Base-by-base conservation (phyloP, 92 coral and sea anemone species). In the Paragorgia papillata region DNA sequence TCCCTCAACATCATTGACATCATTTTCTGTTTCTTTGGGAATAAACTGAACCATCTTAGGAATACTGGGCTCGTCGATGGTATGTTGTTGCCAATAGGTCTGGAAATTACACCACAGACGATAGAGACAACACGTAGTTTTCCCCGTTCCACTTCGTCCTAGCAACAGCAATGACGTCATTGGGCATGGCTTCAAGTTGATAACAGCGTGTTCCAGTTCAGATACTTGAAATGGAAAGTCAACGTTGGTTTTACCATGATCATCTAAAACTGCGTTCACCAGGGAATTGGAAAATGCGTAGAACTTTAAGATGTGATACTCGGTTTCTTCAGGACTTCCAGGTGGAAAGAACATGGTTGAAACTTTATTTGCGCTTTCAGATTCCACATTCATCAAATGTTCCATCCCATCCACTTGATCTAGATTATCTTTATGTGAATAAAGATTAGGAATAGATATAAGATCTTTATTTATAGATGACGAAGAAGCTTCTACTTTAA, bases 91-190 rank as follows among this genome's bases (percentile, higher is more conserved):
- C 97, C 97, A 93, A 78, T 93, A 93, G 15, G 41, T 76, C 59
- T 89, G 87, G 75, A 90, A 93, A 44, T 82, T 88, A 53, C 80
- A 83, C 97, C 97, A 93, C 58, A 93, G 65, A 28, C 97, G 91
- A 62, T 93, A 93, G 9, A 93, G 89, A 59, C 97, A 93, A 69
- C 97, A 93, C 1, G 97, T 93, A 8, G 97, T 93, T 74, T 93
- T 93, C 28, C 97, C 97, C 3, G 97, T 93, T 12, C 97, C 97
- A 80, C 97, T 93, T 37, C 97, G 91, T 20, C 97, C 97, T 30
- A 93, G 89, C 33, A 93, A 84, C 34, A 93, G 91, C 14, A 93
- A 73, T 46, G 97, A 82, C 30, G 85, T 34, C 9, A 90, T 73
- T 33, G 88, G 89, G 29, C 80, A 30, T 12, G 90, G 96, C 54